phyloP scores from a whole-genome alignment of 1,140 invertebrate genomes.

The Contarinia nasturtii region DNA sequence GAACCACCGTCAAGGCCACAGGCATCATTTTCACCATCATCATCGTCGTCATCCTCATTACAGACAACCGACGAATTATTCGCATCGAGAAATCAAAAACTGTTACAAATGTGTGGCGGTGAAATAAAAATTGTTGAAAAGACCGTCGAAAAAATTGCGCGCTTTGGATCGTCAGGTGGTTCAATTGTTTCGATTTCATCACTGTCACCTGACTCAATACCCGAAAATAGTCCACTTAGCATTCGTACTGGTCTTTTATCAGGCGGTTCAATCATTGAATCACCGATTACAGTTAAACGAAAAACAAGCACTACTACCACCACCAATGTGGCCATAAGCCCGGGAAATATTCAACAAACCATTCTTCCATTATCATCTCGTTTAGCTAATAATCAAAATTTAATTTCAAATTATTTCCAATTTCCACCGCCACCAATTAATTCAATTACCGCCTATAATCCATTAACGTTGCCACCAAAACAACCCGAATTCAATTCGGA shows the following conservation, averaged over 20 bases:
- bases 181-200: constrained; percentile 19
- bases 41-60: no score
- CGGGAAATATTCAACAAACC: constrained; percentile 34
- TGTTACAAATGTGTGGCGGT: constrained; percentile 3
- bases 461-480: constrained; percentile 33
- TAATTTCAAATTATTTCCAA: constrained; percentile 30
- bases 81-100: neutral
- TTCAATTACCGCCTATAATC: constrained; percentile 50
- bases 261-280: constrained; percentile 8
- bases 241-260: constrained; percentile 19
- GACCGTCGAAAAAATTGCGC: constrained; percentile 16
- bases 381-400: constrained; percentile 24
- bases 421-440: constrained; percentile 31
- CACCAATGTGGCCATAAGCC: constrained; percentile 32
- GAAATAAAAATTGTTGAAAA: constrained; percentile 9
- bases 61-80: neutral
- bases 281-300: neutral
- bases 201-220: constrained; percentile 16
- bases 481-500: neutral
- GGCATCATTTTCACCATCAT: no score
- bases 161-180: constrained; percentile 19
- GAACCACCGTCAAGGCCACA: no score
- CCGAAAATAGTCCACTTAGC: constrained; percentile 9
- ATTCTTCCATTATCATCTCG: constrained; percentile 34
- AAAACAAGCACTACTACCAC: constrained; percentile 11